Percentiles rank a stretch among this genome's conserved stretches.
phyloP scores from a whole-genome alignment of 2,888 invertebrate genomes.

The Pseudolycoriella hygida region DNA sequence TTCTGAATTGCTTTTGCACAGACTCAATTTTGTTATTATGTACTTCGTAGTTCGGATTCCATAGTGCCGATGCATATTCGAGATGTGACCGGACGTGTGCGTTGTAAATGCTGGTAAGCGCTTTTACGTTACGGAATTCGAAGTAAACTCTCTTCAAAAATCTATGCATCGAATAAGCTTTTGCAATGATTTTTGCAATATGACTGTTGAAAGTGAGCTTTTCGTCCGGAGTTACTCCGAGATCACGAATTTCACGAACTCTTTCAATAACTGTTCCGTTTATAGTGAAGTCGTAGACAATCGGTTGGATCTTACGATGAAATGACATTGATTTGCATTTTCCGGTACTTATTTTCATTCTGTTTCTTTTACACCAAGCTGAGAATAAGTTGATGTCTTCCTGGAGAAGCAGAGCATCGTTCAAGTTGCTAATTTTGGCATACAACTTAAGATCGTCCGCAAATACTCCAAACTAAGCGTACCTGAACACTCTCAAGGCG shows the following conservation, averaged over 20 bases:
- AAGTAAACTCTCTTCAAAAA: too few species aligned
- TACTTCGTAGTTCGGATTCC: too few species aligned
- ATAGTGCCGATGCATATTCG: too few species aligned
- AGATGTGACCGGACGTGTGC: too few species aligned
- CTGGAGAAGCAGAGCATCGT: not conserved
- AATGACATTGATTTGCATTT: not conserved
- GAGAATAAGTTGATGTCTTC: not conserved
- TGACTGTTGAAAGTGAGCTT: too few species aligned
- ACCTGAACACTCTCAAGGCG: not conserved
- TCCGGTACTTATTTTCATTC: not conserved
- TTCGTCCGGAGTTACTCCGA: not conserved
- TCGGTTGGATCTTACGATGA: not conserved
- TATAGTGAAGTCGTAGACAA: not conserved
- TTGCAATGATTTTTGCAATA: too few species aligned
- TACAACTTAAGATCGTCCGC: not conserved
- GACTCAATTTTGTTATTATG: too few species aligned
- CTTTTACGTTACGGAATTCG: too few species aligned
- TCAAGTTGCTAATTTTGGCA: not conserved
- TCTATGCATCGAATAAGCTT: too few species aligned
- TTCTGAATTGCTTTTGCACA: too few species aligned
- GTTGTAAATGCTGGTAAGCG: too few species aligned
- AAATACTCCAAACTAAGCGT: too few species aligned
- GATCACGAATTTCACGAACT: not conserved
- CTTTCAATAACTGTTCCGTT: not conserved
- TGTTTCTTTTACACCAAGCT: not conserved